phyloP scores from a whole-genome alignment of 2,113 vertebrate species.

The Bombycilla garrulus region DNA sequence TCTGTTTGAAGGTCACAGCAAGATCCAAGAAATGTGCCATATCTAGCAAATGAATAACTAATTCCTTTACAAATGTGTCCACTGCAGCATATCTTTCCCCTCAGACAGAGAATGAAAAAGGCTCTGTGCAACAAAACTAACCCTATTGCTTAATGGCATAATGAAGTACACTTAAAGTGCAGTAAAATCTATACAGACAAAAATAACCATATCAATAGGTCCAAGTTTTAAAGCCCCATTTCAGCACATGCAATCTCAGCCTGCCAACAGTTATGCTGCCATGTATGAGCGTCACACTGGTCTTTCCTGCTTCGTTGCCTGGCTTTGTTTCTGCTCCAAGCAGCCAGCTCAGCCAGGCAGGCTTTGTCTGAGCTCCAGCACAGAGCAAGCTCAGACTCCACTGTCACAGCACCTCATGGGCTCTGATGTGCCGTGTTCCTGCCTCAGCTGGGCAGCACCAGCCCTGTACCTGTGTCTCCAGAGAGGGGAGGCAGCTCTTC shows the following conservation, averaged over 20 bases:
- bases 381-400: not conserved
- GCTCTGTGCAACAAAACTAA: not conserved
- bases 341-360: not conserved
- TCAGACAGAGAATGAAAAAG: not conserved
- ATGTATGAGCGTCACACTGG: accelerated
- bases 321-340: not conserved
- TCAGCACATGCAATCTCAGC: not conserved
- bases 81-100: not conserved
- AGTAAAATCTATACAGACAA: not conserved
- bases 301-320: not conserved
- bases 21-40: not conserved
- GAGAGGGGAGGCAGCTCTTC: not conserved
- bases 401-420: not conserved
- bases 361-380: not conserved
- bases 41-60: not conserved
- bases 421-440: accelerated
- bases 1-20: not conserved
- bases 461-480: not conserved
- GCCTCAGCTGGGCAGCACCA: not conserved
- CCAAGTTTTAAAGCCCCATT: not conserved
- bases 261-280: not conserved
- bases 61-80: not conserved
- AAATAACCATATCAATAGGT: not conserved
- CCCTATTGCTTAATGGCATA: not conserved
- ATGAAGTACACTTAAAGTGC: not conserved